Evolutionary conservation across 2,888 invertebrate species (phyloP), one percentile per base, ranked within the genome.

Genomic region (Parnassius smintheus): DNA sequence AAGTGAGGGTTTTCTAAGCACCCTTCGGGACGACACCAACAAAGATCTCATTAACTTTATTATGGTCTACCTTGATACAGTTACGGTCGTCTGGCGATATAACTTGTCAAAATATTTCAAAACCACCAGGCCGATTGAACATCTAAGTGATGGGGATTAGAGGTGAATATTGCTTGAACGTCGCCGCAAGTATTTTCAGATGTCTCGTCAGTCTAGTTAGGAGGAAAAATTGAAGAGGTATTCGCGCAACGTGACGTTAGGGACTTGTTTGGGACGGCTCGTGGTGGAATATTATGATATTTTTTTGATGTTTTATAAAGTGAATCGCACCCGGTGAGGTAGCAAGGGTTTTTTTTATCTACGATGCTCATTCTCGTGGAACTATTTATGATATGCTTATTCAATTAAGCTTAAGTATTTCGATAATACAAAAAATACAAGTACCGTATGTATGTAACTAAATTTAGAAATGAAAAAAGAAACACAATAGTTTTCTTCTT

Each of bases 161-260:
- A 50, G 58, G 18, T 13, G 52, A 9, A 53, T 55, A 50, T 59
- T 2, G 58, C 58, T 58, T 54, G 54, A 9, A 11, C 4, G 8
- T 35, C 1, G 1, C 11, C 4, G 44, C 35, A 22, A 48, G 13
- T 54, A 62, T 57, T 54, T 62, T 62, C 13, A 45, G 13, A 48
- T 50, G 59, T 50, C 63, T 54, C 56, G 48, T 56, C 59, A 55
- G 59, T 63, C 12, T 51, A 55, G 55, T 63, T 63, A 41, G 59
- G 55, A 55, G 56, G 59, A 63, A 63, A 63, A 59, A 59, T 63
- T 55, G 52, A 45, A 55, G 59, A 59, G 62, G 62, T 50, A 59
- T 59, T 56, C 63, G 42, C 46, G 59, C 51, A 45, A 51, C 46
- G 63, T 63, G 59, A 55, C 63, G 55, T 59, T 46, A 48, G 59